A percentile compares a stretch with the other conserved stretches of the same genome.
Conservation (phyloP, 2,113 vertebrate genomes). For the Amazona vittata region DNA sequence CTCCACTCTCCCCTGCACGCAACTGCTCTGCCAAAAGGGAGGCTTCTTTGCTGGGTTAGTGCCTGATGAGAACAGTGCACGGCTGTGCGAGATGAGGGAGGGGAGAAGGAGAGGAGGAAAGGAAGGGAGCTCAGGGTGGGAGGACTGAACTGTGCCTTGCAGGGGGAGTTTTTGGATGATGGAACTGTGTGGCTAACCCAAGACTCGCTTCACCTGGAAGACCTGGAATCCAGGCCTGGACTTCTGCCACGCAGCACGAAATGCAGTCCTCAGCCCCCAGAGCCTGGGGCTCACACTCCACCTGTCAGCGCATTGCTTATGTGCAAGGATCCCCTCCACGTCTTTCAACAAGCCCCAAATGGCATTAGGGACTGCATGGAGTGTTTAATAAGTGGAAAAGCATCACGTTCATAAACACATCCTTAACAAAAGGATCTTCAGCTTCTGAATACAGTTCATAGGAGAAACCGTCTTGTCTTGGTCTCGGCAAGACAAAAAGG, state of each 20-base stretch:
- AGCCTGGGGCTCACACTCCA: neutral
- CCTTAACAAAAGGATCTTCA: neutral
- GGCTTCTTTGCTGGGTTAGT: neutral
- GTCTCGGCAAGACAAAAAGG: neutral
- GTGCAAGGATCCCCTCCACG: neutral
- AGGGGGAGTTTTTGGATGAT: neutral
- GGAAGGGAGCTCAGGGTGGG: neutral
- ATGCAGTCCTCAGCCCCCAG: neutral
- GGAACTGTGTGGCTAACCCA: neutral
- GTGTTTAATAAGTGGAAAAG: neutral
- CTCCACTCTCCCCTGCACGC: neutral
- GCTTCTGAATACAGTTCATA: neutral
- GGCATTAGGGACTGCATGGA: neutral
- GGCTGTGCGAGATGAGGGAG: neutral
- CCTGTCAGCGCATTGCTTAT: neutral
- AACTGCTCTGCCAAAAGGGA: no score
- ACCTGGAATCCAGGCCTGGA: neutral
- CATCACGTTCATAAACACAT: neutral
- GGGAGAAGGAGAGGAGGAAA: neutral
- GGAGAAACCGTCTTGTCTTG: neutral
- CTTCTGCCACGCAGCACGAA: neutral
- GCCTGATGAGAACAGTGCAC: no score
- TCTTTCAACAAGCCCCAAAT: rapidly evolving
- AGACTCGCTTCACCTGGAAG: neutral
- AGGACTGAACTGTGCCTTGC: neutral